Conservation (phyloP, 2,797 vertebrate genomes). For the Sus cebifrons region DNA sequence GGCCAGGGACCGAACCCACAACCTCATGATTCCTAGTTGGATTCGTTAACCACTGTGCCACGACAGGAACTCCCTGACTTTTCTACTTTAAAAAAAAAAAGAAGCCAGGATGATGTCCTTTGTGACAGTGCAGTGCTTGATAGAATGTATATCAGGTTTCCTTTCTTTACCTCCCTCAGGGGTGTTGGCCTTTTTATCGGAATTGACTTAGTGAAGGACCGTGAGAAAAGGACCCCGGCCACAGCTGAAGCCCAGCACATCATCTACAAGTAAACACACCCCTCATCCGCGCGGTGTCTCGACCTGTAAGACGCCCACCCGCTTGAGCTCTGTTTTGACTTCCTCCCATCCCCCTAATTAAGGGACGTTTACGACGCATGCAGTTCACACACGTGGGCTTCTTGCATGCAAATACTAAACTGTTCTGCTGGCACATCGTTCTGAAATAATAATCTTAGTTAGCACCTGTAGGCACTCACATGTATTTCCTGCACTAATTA, state of each 20-base stretch:
- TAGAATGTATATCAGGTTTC: not conserved
- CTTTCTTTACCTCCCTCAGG: constrained; percentile 87
- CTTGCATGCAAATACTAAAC: not conserved
- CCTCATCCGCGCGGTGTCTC: not conserved
- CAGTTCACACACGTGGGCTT: not conserved
- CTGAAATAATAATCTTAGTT: not conserved
- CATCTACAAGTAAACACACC: constrained; percentile 94
- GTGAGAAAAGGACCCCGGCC: constrained; percentile 93
- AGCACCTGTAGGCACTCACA: not conserved
- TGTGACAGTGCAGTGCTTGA: not conserved
- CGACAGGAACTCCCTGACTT: not conserved
- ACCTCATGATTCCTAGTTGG: no score
- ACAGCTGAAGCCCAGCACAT: constrained; percentile 97
- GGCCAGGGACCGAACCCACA: no score
- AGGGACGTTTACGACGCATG: not conserved
- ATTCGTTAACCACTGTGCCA: no score
- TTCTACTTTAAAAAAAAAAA: not conserved
- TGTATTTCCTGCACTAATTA: constrained; percentile 79
- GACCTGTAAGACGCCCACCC: not conserved
- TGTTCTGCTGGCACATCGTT: not conserved
- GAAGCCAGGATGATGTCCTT: constrained; percentile 4
- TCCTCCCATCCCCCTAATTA: not conserved
- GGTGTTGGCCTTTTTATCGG: constrained; percentile 97
- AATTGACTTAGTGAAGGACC: constrained; percentile 96
- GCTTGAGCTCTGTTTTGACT: not conserved